Base-by-base conservation (phyloP, 2,113 vertebrate species). In the Chaetodon trifascialis region DNA sequence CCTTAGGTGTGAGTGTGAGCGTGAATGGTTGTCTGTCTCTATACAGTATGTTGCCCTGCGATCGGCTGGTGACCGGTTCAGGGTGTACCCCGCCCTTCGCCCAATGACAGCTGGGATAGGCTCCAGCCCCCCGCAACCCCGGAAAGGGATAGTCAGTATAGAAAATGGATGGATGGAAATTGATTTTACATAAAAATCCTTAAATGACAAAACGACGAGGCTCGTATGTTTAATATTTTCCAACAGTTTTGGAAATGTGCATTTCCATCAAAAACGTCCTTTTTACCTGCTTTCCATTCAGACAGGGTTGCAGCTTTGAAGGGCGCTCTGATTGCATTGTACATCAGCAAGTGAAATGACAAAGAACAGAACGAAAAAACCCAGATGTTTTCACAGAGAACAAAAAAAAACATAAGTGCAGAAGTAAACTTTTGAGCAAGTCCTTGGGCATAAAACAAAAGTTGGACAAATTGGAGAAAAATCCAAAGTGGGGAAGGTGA, bases 401-500 rank as follows among this genome's bases (percentile, higher is more conserved):
- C 8, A 44, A 44, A 11, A 71, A 46, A 63, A 56, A 15, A 42
- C 6, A 63, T 17, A 63, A 62, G 49, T 16, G 51, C 2, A 59
- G 0, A 10, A 46, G 10, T n/a, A 59, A 40, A 67, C 36, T 55
- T 40, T 30, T 73, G 17, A 58, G 30, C 4, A 25, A 44, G 64
- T 77, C 25, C 56, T 82, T 65, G 74, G 25, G 44, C 38, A 12
- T 42, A 36, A 66, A 83, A 60, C 10, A 55, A 52, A 86, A 59
- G 46, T 25, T 58, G 4, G 15, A 36, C 55, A 62, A 62, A 74
- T 52, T 60, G 44, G 54, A 60, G n/a, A 56, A 65, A 36, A 51
- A 52, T 34, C 4, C 34, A 23, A 44, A 49, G 40, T 25, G 23
- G 7, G 23, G 11, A 6, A 34, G 25, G 49, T n/a, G 30, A 55